Base-by-base conservation (phyloP, 2,113 vertebrate species). In the Candoia aspera region DNA sequence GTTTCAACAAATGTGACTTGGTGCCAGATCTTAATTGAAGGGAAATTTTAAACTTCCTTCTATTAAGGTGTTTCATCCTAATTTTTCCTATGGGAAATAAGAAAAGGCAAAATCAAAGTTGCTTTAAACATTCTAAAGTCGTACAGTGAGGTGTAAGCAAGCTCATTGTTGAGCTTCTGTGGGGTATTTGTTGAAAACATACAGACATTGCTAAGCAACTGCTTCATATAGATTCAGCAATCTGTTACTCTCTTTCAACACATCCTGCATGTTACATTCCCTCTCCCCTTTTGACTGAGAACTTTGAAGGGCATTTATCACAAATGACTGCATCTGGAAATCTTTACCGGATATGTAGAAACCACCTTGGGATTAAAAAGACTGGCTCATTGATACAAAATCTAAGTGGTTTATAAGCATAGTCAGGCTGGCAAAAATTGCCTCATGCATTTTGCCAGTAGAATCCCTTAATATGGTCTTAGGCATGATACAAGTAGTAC, bases 121-220 rank as follows among this genome's bases (percentile, higher is more conserved):
- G 17, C 92, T 91, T 90, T 58, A 89, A 92, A 94, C 90, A 86
- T 91, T 79, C 62, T 9, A 0, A 8, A 23, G 93, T 94, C 84
- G 84, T 86, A 53, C 42, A 91, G 64, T 23, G 8, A 86, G 86
- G 6, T 79, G 29, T 0, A 0, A 54, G 53, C 13, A 91, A 59
- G 55, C 84, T 91, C n/a, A 6, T 11, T 1, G 53, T 92, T 53
- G 6, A 42, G 8, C 0, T 93, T 86, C 23, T 26, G 33, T 53
- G n/a, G n/a, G 13, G 5, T 13, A 0, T 95, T 95, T 95, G 90
- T 95, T 96, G 96, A 92, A 89, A 92, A 89, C 59, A 24, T 87
- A 17, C 19, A 29, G 54, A 33, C 58, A 90, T 94, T 95, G 91
- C 92, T 96, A 92, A 95, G 94, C 64, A 91, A 88, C 93, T 92